Evolutionary conservation across 64 coral and sea anemone genomes (phyloP), one percentile per base, ranked within the genome.

Genomic region (Pocillopora verrucosa): DNA sequence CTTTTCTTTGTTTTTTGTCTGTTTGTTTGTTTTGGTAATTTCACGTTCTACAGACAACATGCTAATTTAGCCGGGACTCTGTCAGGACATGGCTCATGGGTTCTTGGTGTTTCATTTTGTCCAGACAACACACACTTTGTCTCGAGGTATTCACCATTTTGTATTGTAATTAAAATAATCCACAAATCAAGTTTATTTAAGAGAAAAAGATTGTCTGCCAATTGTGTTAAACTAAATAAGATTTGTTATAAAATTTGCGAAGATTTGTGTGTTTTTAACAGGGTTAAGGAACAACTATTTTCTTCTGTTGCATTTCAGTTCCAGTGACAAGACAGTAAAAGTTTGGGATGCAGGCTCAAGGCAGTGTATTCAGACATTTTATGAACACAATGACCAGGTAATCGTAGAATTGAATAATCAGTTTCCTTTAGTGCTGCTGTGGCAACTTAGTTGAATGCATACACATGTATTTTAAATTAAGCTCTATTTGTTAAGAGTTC

Each of bases 91-190:
- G 92, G 97, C 17, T 99, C 97, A 1, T 99, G 97, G 97, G 97
- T 99, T 16, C 86, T 99, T 4, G 86, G 91, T 38, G 97, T 99
- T 9, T 80, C 97, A 15, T 99, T 99, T 87, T 99, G 92, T 78
- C 97, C 97, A 38, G 97, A 99, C 58, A 99, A 99, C 88, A 93
- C 94, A 1, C 93, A 99, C 82, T 99, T 99, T 68, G 97, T 95
- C 56, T 99, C 97, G 78, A 99, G 97, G 97, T 99, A 91, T 60
- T 80, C 78, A 35, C 76, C 16, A 15, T 22, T 3, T 59, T 80
- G 20, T 10, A 7, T 41, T 5, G 20, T 70, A 70, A 2, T 87
- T 74, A 37, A 30, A 12, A n/a, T 14, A 17, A 68, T 16, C 11
- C 3, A 56, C 14, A 59, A 14, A 56, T 51, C 13, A 57, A 9